Base-by-base conservation (phyloP, 1,140 invertebrate genomes). In the Chironomus striatipennis region DNA sequence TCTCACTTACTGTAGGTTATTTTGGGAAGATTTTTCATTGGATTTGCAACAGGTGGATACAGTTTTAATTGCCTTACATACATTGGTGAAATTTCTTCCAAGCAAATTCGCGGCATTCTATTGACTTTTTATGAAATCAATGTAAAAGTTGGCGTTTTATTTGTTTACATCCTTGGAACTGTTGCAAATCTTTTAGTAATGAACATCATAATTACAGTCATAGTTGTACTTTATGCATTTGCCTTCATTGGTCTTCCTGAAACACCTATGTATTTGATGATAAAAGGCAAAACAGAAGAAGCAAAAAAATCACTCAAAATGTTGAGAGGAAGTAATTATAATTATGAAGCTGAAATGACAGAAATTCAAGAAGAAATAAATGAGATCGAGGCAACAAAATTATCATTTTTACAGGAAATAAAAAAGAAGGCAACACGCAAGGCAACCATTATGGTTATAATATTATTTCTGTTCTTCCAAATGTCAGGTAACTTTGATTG, bases 11-110 rank as follows among this genome's bases (percentile, higher is more conserved):
- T 34, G 2, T 2, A 70, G 83, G 83, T 90, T 12, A 88, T 87
- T 74, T 79, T 87, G 17, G 91, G 91, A 2, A 85, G 91, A 42
- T 86, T 92, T 75, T 84, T 92, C 5, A 87, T 87, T n/a, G 90
- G 90, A 2, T 78, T 90, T n/a, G 86, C 86, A 17, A 79, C 79
- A 15, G 93, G 93, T 18, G 88, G 91, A 5, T 88, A 90, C 9
- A 93, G 91, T 77, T 86, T 90, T 1, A 86, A 86, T 5, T 88
- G 86, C 0, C 91, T 91, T 1, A 82, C 92, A 76, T 94, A 93
- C 77, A 88, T 89, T 0, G 88, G 87, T 0, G 92, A 93, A 83
- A 90, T 90, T 9, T 85, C 89, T 0, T 88, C 91, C 75, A 88
- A 85, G 21, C 80, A 85, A 1, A 86, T 92, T 57, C 84, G 92